phyloP scores from a whole-genome alignment of 2,113 vertebrate genomes.

The Gymnocephalus cernua region DNA sequence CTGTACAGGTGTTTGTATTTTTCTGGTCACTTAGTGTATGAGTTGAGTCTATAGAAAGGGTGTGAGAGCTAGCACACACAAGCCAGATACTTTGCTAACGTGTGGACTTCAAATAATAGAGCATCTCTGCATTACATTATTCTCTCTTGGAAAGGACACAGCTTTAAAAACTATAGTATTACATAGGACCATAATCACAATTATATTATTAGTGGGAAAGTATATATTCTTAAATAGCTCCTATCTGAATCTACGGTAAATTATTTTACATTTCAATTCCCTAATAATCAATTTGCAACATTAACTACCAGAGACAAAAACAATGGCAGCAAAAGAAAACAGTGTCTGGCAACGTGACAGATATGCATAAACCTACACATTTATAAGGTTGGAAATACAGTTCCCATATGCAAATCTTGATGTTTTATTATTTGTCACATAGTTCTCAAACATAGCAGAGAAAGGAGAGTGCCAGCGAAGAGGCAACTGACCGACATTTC shows the following conservation, averaged over 20 bases:
- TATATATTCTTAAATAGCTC: conserved; percentile 22
- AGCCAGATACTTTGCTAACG: background rate
- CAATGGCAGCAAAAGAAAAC: conserved; percentile 52
- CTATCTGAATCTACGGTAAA: conserved; percentile 23
- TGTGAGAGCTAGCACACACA: conserved; percentile 1
- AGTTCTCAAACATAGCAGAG: conserved; percentile 76
- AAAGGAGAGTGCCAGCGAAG: conserved; percentile 58
- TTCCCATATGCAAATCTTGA: conserved; percentile 52
- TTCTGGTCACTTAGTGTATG: conserved; percentile 5
- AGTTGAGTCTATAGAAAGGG: conserved; percentile 7
- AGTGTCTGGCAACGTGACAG: conserved; percentile 46
- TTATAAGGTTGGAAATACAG: conserved; percentile 40
- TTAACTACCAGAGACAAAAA: conserved; percentile 36
- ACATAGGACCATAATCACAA: conserved; percentile 53
- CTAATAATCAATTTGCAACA: conserved; percentile 23
- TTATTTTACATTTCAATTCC: conserved; percentile 16
- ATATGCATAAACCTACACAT: conserved; percentile 52
- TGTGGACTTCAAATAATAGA: conserved; percentile 16
- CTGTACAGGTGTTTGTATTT: background rate
- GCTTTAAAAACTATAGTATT: conserved; percentile 43
- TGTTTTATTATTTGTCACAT: conserved; percentile 51
- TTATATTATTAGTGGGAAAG: conserved; percentile 22
- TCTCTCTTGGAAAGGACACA: conserved; percentile 28
- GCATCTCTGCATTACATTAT: background rate
- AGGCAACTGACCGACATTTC: conserved; percentile 43